phyloP scores from a whole-genome alignment of 2,888 invertebrate genomes.

The Pammene fasciana region DNA sequence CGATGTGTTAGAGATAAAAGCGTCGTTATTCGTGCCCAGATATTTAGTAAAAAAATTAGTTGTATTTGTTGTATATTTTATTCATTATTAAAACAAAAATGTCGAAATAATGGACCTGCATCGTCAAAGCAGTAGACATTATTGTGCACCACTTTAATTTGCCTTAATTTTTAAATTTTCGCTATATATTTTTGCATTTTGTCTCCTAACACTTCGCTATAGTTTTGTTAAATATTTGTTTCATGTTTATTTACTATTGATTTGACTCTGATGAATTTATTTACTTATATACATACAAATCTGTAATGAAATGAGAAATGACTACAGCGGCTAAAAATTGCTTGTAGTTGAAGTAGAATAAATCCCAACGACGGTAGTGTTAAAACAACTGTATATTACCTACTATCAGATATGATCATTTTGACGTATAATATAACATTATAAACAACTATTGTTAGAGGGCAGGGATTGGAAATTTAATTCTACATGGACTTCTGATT shows the following conservation, averaged over 20 bases:
- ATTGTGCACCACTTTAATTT: not conserved
- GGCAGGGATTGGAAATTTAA: too few species aligned
- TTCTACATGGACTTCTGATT: too few species aligned
- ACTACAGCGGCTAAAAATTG: constrained; percentile 61
- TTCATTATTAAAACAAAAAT: not conserved
- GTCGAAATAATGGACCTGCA: not conserved
- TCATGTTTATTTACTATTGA: constrained; percentile 62
- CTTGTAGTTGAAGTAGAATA: constrained; percentile 46
- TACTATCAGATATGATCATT: not conserved
- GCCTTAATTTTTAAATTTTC: not conserved
- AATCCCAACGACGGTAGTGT: constrained; percentile 1
- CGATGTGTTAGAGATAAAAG: constrained; percentile 19
- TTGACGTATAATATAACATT: not conserved
- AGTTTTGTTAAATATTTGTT: constrained; percentile 37
- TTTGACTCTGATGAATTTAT: constrained; percentile 67
- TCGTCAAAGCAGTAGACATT: not conserved
- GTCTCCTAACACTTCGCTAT: constrained; percentile 25
- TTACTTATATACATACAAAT: constrained; percentile 56
- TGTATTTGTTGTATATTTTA: too few species aligned
- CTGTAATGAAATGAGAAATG: constrained; percentile 52
- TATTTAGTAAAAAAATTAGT: too few species aligned
- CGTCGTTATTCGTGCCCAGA: not conserved
- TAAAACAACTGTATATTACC: constrained; percentile 12
- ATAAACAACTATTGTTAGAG: too few species aligned
- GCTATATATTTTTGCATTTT: not conserved